A percentile compares a stretch with the other conserved stretches of the same genome.
These are phyloP conservation scores for Sarcophaga bullata DNA, from an alignment of 1,140 invertebrate genomes.

Conservation along the genomic window DNA sequence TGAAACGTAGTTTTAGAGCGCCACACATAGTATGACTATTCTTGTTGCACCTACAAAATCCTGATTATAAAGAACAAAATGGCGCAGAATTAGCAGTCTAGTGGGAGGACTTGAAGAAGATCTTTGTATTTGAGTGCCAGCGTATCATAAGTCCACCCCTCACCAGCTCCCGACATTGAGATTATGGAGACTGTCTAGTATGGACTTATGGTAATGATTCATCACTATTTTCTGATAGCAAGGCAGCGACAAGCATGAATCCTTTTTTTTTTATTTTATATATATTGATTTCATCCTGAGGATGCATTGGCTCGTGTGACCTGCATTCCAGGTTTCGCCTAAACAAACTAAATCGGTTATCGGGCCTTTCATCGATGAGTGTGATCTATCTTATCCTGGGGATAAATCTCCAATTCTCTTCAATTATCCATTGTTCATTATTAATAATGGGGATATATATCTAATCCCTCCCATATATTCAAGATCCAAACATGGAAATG, in stretches of 20 bases:
- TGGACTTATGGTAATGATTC: background rate
- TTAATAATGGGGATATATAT: too few species aligned
- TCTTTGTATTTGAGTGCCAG: constrained; percentile 53
- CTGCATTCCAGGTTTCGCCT: constrained; percentile 69
- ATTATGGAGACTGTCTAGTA: background rate
- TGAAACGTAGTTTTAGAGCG: constrained; percentile 60
- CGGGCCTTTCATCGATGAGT: constrained; percentile 86
- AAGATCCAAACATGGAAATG: constrained; percentile 39
- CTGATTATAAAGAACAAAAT: constrained; percentile 49
- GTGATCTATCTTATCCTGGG: too few species aligned
- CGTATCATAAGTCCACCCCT: constrained; percentile 78
- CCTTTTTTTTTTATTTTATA: too few species aligned
- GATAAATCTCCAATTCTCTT: too few species aligned
- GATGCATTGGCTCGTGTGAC: background rate
- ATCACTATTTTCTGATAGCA: constrained; percentile 47
- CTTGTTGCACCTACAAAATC: constrained; percentile 62
- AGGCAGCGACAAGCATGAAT: constrained; percentile 41
- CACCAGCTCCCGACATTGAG: constrained; percentile 74
- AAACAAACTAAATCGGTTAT: constrained; percentile 80
- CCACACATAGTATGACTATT: constrained; percentile 64
- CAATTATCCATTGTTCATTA: too few species aligned
- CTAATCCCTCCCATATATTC: too few species aligned
- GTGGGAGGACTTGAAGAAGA: constrained; percentile 49
- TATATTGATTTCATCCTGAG: background rate
- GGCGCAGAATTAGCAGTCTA: constrained; percentile 44